Base-by-base conservation (phyloP, 2,113 vertebrate species). In the Atrichornis clamosus region DNA sequence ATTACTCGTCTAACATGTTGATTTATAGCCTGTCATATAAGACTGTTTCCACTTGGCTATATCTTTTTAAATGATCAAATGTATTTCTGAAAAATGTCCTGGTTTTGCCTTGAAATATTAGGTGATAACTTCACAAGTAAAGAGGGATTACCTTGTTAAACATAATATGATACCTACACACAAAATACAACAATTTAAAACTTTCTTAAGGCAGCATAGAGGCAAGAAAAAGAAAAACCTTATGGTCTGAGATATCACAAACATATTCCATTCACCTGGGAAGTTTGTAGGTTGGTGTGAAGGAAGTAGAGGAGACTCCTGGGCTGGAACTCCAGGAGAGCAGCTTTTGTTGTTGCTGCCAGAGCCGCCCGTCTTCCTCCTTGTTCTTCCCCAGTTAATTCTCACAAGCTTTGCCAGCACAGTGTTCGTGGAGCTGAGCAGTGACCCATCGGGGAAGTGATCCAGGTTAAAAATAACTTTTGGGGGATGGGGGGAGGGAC, bases 1-100 rank as follows among this genome's bases (percentile, higher is more conserved):
- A 90, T 93, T 91, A 85, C 95, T 89, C 19, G 2, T 88, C 92
- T 95, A 88, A 83, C 79, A 42, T 75, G 79, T 81, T 94, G 95
- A 97, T 95, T 95, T 96, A 89, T 88, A 94, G 53, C 72, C 88
- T 84, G 76, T 93, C 90, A n/a, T 95, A 82, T 96, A 94, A 84
- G 87, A 84, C 68, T 92, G n/a, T 90, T 96, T 94, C 78, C 93
- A 75, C 64, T 91, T 94, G 90, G 87, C 87, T 94, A 7, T 88
- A 84, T 90, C 82, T 88, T 95, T 88, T 86, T 89, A 90, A 88
- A 88, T 84, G 52, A 94, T 96, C 73, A 94, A 0, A 93, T 86
- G 18, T 81, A 90, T 93, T 90, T 95, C 80, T 77, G 82, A 90
- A 94, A 84, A 90, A 92, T 81, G 64, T 95, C 80, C 64, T 92